Conservation (phyloP, 2,113 vertebrate genomes). For the Pampusana beccarii region DNA sequence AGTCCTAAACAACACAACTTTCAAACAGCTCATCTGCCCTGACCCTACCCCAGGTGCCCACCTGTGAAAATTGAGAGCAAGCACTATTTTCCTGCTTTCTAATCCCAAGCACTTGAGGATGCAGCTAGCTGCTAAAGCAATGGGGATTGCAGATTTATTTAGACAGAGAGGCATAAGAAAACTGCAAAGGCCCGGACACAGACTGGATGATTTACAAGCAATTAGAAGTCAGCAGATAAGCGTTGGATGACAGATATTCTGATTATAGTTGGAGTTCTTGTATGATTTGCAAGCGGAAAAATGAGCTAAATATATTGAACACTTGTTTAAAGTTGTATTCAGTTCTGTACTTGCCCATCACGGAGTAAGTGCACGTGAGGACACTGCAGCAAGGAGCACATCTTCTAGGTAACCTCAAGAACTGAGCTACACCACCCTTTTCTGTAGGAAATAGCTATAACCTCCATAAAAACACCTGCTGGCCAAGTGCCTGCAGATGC, state of each 20-base stretch:
- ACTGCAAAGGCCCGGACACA: not conserved
- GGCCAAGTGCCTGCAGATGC: not conserved
- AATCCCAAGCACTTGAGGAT: not conserved
- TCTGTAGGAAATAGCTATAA: not conserved
- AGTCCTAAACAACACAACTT: not conserved
- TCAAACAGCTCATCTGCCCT: not conserved
- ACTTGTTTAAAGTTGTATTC: not conserved
- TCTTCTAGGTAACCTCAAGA: not conserved
- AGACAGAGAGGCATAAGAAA: not conserved
- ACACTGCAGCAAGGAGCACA: not conserved
- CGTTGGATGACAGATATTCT: constrained; percentile 8
- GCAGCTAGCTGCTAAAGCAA: not conserved
- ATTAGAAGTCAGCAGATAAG: not conserved
- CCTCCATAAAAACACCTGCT: not conserved
- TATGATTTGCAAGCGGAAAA: not conserved
- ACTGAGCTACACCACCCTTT: not conserved
- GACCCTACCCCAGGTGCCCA: not conserved
- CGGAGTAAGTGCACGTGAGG: not conserved
- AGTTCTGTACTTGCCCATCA: not conserved
- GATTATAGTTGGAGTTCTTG: not conserved
- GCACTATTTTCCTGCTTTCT: not conserved
- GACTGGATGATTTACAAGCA: not conserved
- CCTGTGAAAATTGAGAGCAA: not conserved
- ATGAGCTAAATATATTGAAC: not conserved
- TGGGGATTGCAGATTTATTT: not conserved